A percentile compares a stretch with the other conserved stretches of the same genome.
These are phyloP conservation scores for Ceriagrion tenellum DNA, from an alignment of 2,888 invertebrate species.

Conservation along the genomic window DNA sequence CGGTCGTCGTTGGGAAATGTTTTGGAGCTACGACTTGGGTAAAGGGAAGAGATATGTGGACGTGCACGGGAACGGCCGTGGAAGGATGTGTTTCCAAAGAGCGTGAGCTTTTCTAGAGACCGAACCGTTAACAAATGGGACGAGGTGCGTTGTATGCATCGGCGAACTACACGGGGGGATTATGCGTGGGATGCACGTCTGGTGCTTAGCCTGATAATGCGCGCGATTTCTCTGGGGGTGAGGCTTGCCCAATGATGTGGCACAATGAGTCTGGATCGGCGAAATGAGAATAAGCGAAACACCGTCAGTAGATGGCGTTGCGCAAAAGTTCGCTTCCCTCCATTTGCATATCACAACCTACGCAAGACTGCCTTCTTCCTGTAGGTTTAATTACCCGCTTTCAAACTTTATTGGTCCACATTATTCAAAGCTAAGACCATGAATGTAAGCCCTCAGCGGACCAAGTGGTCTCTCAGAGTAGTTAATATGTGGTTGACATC, in stretches of 20 bases:
- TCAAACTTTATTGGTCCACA: background rate
- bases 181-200: background rate
- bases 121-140: background rate
- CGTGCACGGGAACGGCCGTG: background rate
- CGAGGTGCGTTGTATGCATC: background rate
- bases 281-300: background rate
- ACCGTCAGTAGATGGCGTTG: background rate
- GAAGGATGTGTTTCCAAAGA: too few relatives aligned
- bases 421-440: too few relatives aligned
- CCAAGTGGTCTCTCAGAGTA: too few relatives aligned
- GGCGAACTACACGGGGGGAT: background rate
- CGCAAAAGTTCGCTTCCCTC: background rate
- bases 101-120: background rate
- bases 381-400: background rate
- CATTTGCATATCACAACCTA: background rate
- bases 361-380: background rate
- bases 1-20: background rate
- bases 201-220: background rate
- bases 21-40: background rate
- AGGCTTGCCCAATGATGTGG: background rate
- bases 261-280: background rate
- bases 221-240: background rate
- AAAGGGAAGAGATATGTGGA: background rate
- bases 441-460: too few relatives aligned
- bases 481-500: too few relatives aligned